A percentile compares a stretch with the other conserved stretches of the same genome.
Conservation (phyloP, 2,797 vertebrate species). For the Crotalus adamanteus region DNA sequence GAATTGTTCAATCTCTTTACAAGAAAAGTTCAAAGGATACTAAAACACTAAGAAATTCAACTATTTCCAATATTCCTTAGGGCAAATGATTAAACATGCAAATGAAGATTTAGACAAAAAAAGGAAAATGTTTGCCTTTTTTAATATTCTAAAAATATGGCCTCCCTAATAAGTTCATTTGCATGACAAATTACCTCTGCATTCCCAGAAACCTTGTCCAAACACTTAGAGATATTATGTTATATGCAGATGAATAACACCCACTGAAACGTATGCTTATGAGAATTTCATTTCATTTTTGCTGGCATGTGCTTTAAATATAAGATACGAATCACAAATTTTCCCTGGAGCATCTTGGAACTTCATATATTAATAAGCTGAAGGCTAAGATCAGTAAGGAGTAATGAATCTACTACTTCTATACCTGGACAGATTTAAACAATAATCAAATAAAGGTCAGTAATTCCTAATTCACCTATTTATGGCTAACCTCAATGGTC, state of each 20-base stretch:
- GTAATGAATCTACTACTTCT: rapidly evolving
- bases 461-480: neutral
- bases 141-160: slow-evolving; percentile 53
- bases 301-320: slow-evolving; percentile 37
- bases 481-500: neutral
- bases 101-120: slow-evolving; percentile 23
- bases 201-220: slow-evolving; percentile 52
- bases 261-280: slow-evolving; percentile 46
- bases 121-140: slow-evolving; percentile 20
- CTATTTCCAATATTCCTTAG: slow-evolving; percentile 21
- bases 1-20: neutral
- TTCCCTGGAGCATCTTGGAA: slow-evolving; percentile 13
- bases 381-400: slow-evolving; percentile 19
- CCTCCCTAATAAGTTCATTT: slow-evolving; percentile 53
- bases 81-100: neutral
- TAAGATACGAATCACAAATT: slow-evolving; percentile 37
- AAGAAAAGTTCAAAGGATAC: slow-evolving; percentile 3
- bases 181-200: slow-evolving; percentile 58
- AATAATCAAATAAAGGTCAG: neutral
- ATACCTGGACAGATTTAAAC: slow-evolving; percentile 11
- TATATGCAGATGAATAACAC: slow-evolving; percentile 31
- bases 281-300: slow-evolving; percentile 45
- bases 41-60: slow-evolving; percentile 18
- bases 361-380: slow-evolving; percentile 13
- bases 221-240: slow-evolving; percentile 49